Evolutionary conservation across 2,888 invertebrate species (phyloP).

Genomic region (Creontiades dilutus): DNA sequence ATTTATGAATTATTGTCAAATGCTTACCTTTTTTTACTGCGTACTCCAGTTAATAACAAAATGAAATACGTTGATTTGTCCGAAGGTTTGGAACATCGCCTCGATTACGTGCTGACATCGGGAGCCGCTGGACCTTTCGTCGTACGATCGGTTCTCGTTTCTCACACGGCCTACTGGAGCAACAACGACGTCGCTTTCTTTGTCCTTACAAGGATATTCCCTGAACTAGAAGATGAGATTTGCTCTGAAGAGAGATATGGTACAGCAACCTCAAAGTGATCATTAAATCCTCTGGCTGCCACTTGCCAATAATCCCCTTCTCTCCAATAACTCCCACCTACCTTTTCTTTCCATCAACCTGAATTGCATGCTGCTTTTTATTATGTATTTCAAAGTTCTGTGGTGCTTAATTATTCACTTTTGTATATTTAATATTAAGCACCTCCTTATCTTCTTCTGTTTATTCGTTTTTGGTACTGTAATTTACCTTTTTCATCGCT

Average conservation of each 20-base stretch:
- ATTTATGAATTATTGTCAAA: too few species aligned
- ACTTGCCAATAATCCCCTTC: conserved; percentile 52
- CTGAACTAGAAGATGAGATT: conserved; percentile 78
- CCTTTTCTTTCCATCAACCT: conserved; percentile 10
- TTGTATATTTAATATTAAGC: background rate
- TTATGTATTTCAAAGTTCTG: background rate
- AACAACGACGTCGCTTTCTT: conserved; percentile 84
- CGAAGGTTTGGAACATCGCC: conserved; percentile 81
- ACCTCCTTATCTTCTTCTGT: background rate
- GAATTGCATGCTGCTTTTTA: conserved; percentile 45
- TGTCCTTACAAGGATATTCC: conserved; percentile 80
- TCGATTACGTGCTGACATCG: conserved; percentile 83
- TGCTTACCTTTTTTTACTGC: too few species aligned
- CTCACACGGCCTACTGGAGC: conserved; percentile 84
- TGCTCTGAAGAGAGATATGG: conserved; percentile 70
- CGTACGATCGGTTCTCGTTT: conserved; percentile 74
- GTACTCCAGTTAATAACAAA: background rate
- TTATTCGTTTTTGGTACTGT: background rate
- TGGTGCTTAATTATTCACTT: conserved; percentile 6
- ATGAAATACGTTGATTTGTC: conserved; percentile 7
- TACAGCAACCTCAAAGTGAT: conserved; percentile 64
- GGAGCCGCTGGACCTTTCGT: conserved; percentile 75
- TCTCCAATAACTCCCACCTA: background rate
- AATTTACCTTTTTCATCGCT: background rate
- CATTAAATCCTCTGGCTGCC: conserved; percentile 66